Conservation (phyloP, 2,113 vertebrate genomes). For the Hydropotes inermis region DNA sequence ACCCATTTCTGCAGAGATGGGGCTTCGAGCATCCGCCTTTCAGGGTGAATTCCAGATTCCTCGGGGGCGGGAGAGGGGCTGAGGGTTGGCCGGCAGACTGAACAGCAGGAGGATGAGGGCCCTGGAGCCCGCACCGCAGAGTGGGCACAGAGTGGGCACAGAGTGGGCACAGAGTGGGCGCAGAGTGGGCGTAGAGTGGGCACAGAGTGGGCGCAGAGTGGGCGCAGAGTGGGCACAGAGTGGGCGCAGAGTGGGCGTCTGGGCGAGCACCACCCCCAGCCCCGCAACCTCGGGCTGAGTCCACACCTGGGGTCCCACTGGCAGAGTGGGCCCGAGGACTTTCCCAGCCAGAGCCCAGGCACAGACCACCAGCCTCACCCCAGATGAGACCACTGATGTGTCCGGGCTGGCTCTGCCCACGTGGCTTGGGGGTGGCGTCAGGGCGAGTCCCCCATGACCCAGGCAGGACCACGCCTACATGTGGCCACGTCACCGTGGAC, state of each 20-base stretch:
- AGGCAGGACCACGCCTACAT: not conserved
- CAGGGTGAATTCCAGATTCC: not conserved
- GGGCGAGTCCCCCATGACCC: not conserved
- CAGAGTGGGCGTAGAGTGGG: no score
- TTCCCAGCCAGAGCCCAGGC: not conserved
- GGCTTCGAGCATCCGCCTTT: accelerated
- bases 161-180: no score
- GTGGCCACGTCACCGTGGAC: not conserved
- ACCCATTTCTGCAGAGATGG: not conserved
- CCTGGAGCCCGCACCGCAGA: not conserved
- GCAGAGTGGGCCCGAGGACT: not conserved
- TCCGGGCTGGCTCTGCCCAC: not conserved
- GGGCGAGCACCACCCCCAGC: not conserved
- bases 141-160: no score
- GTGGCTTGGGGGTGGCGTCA: not conserved
- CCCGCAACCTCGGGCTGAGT: accelerated
- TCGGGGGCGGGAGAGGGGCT: accelerated
- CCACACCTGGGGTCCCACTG: not conserved
- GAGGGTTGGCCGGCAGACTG: not conserved
- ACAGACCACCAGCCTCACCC: not conserved
- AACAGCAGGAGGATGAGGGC: not conserved
- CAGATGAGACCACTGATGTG: not conserved
- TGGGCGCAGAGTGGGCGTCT: accelerated
- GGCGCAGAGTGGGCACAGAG: no score
- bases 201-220: no score